Evolutionary conservation across 2,797 vertebrate species (phyloP), one percentile per base, ranked within the genome.

Genomic region (Novumbra hubbsi): DNA sequence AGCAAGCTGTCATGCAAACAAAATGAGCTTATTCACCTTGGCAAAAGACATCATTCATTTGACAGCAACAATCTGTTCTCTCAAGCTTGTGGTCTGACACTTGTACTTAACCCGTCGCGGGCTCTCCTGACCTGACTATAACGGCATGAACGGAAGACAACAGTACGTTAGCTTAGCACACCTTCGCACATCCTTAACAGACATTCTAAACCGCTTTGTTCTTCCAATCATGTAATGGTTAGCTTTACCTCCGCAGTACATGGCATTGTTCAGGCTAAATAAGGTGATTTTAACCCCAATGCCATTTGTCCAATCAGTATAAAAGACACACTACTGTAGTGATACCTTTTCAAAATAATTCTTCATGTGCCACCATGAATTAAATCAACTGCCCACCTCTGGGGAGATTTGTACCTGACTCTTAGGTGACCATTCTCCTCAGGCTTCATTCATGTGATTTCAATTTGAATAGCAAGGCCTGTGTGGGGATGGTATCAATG

Each of bases 401-500:
- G n/a, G 72, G 74, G 77, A 71, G 62, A 78, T 85, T 81, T 71
- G 69, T 75, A 65, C 66, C 64, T 79, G 84, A 90, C 86, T 83
- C 81, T 62, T 70, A 52, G 2, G 17, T 65, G 81, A 89, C 89
- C 88, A 72, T 60, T 76, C 3, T 79, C 70, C 84, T 76, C 52
- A 8, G 55, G 63, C 83, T 86, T 67, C 34, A 72, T 72, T 84
- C 76, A 78, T 79, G 82, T 76, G 79, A 60, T 82, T 82, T 83
- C 87, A 74, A 78, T 88, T 85, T 87, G 68, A 81, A 83, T 86
- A 79, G 81, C 71, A 34, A 19, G 28, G 49, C 79, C 80, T 83
- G 75, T 83, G 73, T 78, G 77, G 75, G 81, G 80, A 80, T 77
- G 77, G 84, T 78, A 85, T 83, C 81, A 79, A 50, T 73, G 80